Base-by-base conservation (phyloP, 2,113 vertebrate genomes). In the Campylomormyrus numenius region DNA sequence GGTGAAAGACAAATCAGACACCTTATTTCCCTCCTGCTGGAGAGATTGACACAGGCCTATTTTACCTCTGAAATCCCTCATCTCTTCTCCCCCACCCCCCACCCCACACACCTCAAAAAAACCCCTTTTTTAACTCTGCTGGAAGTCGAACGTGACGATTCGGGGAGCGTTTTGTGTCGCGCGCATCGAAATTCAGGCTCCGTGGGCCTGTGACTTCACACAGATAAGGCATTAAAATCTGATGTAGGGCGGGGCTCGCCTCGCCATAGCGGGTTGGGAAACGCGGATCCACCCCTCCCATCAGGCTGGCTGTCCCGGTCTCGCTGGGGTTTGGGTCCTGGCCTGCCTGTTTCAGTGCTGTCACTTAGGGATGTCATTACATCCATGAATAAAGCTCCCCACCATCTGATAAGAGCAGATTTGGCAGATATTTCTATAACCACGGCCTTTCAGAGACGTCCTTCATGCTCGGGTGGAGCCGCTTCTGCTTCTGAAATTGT, bases 1-100 rank as follows among this genome's bases (percentile, higher is more conserved):
- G 74, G 87, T 88, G 86, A 88, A 88, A 90, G 86, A 85, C 85
- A 50, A 77, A 87, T 89, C 89, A 85, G 52, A 58, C 90, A 85
- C 66, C 70, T 88, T 62, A 62, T 85, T 90, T 88, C 49, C n/a
- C 74, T 80, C 77, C 35, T 7, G 19, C 85, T 35, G 35, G 42
- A 35, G 49, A 77, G 85, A 90, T 87, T 90, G 83, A 56, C 85
- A 70, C 8, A 87, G 83, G 45, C 58, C 56, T 87, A 90, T 87
- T 90, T 89, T 87, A 90, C 56, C 48, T 89, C 52, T 58, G 21
- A 17, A 84, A 85, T 58, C 80, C 52, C 42, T 53, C 83, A 48
- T 58, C 52, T 89, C 52, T 31, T 5, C 8, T 19, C 35, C 85
- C n/a, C 49, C 70, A 10, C 5, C 39, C 35, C 17, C 49, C 49